Conservation (phyloP, 2,797 vertebrate genomes). For the Natrix natrix region DNA sequence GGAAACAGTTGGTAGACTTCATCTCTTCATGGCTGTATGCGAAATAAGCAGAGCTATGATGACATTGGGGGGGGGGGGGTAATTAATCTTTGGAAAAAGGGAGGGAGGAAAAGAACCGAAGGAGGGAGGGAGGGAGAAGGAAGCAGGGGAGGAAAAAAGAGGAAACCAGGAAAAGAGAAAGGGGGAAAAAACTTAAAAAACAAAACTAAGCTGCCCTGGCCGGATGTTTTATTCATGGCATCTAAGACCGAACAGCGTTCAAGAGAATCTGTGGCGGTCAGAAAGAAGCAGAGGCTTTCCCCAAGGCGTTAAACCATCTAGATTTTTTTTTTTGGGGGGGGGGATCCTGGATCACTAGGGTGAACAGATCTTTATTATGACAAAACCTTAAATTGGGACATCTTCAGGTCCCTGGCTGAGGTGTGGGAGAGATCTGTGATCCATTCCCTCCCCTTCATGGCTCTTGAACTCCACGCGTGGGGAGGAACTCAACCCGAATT, state of each 20-base stretch:
- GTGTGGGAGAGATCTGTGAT: slow-evolving; percentile 9
- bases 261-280: neutral
- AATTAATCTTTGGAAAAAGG: neutral
- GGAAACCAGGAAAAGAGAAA: neutral
- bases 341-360: neutral
- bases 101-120: too few relatives aligned
- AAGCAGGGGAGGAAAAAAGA: neutral
- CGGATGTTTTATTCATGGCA: neutral
- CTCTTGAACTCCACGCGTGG: neutral
- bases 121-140: neutral
- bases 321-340: neutral
- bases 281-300: neutral
- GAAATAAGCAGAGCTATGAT: neutral
- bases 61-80: neutral
- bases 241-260: too few relatives aligned
- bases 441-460: slow-evolving; percentile 39
- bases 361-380: neutral
- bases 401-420: slow-evolving; percentile 36
- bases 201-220: neutral
- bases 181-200: too few relatives aligned
- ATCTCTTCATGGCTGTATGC: neutral
- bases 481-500: slow-evolving; percentile 55
- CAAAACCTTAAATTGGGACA: neutral
- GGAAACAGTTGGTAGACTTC: neutral
- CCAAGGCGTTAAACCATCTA: neutral